Evolutionary conservation across 2,113 vertebrate genomes (phyloP), one percentile per base, ranked within the genome.

Genomic region (Gracilinanus agilis): DNA sequence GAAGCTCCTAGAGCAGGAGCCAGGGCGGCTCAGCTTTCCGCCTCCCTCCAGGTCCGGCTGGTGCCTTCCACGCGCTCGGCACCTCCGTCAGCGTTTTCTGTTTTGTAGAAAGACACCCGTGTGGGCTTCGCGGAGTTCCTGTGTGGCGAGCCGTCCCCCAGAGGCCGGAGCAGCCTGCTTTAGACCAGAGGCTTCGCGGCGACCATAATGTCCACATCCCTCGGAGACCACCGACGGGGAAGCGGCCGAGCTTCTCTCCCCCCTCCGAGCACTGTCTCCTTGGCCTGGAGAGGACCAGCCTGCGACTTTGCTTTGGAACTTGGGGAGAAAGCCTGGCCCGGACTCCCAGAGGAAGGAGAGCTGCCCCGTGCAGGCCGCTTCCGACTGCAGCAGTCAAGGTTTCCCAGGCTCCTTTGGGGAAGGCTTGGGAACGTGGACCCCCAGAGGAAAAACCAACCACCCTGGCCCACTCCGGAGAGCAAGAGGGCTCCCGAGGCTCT

Each of bases 141-240:
- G 91, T 92, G 94, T 96, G 92, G 89, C 91, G 97, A 95, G n/a
- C 55, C 95, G 90, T 96, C 25, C 44, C 90, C 6, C 34, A 89
- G 55, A 55, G 44, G 25, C 6, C 0, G 92, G 53, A 44, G 29
- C 90, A 90, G 75, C 94, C 58, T 89, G 88, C 56, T 55, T 61
- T 13, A 56, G 92, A 93, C 91, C 93, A 96, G 58, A 95, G 89
- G 40, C 67, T 61, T 92, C 89, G 89, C 94, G 93, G 90, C 55
- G 91, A 55, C 21, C n/a, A n/a, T n/a, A n/a, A 29, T 90, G 89
- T 90, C 95, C 90, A n/a, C 61, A n/a, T 93, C 95, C 92, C 61
- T 24, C 55, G 8, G 44, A 89, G 96, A 97, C 96, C 94, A 93
- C 96, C 94, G 54, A 88, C 94, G 75, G 92, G 29, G 94, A 94